Percentiles rank a stretch among this genome's conserved stretches.
These are phyloP conservation scores for Cepaea hortensis DNA, from an alignment of 2,888 invertebrate genomes.

Conservation along the genomic window DNA sequence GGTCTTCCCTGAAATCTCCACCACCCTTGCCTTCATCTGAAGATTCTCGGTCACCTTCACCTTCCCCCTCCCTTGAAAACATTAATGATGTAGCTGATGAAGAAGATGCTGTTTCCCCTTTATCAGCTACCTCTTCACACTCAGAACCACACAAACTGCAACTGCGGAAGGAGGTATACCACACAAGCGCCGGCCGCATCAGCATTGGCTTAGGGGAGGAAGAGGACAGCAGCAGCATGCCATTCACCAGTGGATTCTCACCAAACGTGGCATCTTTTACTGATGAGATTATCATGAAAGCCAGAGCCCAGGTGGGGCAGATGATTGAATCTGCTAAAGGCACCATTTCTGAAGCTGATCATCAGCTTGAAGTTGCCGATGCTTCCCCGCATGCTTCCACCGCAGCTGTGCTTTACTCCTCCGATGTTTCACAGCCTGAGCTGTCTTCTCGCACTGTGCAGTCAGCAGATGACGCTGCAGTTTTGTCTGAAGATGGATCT, in stretches of 20 bases:
- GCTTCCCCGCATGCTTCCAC: not conserved
- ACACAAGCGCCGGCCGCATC: constrained; percentile 64
- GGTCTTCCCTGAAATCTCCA: constrained; percentile 39
- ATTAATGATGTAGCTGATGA: not conserved
- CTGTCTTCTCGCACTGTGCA: not conserved
- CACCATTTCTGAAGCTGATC: constrained; percentile 27
- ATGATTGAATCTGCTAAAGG: constrained; percentile 28
- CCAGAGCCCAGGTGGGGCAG: constrained; percentile 32
- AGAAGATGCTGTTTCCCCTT: constrained; percentile 9
- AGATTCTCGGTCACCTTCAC: not conserved
- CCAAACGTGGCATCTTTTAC: not conserved
- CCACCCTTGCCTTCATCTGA: constrained; percentile 28
- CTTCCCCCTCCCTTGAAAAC: not conserved
- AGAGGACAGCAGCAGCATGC: not conserved
- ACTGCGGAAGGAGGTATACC: constrained; percentile 56
- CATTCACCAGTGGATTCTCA: not conserved
- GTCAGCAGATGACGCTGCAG: not conserved
- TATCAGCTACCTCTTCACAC: not conserved
- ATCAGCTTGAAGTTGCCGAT: not conserved
- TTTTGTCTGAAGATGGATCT: constrained; percentile 4
- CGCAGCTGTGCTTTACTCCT: constrained; percentile 1
- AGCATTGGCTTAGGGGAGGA: constrained; percentile 61
- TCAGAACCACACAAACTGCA: not conserved
- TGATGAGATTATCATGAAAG: constrained; percentile 3
- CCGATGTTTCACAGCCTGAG: not conserved